Conservation (phyloP, 1,140 invertebrate species). For the Idris sp. region DNA sequence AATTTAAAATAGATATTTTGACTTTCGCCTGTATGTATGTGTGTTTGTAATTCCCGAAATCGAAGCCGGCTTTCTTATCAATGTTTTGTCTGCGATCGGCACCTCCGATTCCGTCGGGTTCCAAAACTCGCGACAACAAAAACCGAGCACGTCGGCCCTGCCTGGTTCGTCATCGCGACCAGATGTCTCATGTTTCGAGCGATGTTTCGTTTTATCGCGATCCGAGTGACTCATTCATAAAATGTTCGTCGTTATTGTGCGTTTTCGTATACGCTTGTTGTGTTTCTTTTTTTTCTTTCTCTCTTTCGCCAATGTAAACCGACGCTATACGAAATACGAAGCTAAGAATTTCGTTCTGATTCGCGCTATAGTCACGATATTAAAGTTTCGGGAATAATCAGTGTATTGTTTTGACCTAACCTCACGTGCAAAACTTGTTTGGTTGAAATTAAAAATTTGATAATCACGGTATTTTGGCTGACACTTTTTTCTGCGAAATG, state of each 20-base stretch:
- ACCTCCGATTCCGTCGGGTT: slow-evolving; percentile 36
- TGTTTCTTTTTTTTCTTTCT: no score
- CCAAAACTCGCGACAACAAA: slow-evolving; percentile 39
- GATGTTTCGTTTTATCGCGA: slow-evolving; percentile 54
- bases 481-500: no score
- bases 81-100: slow-evolving; percentile 63
- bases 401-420: neutral
- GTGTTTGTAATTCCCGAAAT: slow-evolving; percentile 28
- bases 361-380: neutral
- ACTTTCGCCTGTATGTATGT: neutral
- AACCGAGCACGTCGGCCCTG: slow-evolving; percentile 24
- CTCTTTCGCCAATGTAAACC: slow-evolving; percentile 35
- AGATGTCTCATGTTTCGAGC: slow-evolving; percentile 54
- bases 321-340: slow-evolving; percentile 14
- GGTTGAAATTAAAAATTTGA: no score
- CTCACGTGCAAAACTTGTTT: no score
- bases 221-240: slow-evolving; percentile 51
- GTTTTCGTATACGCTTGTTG: slow-evolving; percentile 39
- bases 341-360: slow-evolving; percentile 5
- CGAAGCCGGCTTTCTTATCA: slow-evolving; percentile 52
- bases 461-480: no score
- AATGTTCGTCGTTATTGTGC: slow-evolving; percentile 49
- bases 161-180: slow-evolving; percentile 33
- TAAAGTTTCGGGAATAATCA: slow-evolving; percentile 9
- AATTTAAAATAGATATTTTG: no score